Base-by-base conservation (phyloP, 2,797 vertebrate species). In the Spinus pinus region DNA sequence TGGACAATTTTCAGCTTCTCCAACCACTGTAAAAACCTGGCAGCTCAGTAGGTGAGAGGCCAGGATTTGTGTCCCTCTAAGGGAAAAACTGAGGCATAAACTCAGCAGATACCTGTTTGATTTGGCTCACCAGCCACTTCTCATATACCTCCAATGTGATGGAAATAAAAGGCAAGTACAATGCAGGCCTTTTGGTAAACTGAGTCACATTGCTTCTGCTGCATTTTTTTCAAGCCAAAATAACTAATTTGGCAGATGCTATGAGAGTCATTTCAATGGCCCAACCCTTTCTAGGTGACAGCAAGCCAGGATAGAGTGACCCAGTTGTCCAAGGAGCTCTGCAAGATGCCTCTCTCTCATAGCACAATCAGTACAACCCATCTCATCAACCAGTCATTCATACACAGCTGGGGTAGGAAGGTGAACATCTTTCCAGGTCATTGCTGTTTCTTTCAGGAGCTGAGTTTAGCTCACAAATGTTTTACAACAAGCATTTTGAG, bases 31-130 rank as follows among this genome's bases (percentile, higher is more conserved):
- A 39, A 86, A 88, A 83, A 50, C 39, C 60, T 83, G 92, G 51
- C 84, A 90, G 69, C 56, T 91, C 28, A 2, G 4, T 23, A 81
- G 78, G 15, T 28, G 61, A 92, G 81, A 86, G 77, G 49, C 19
- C 4, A 0, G 41, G 39, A 54, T 96, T 94, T 92, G 65, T 6
- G 3, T 61, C 35, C n/a, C 73, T 54, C 81, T n/a, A 14, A 83
- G 37, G 69, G 53, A 73, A 81, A 81, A 39, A 13, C 47, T 83
- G 84, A 92, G 70, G 65, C 20, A 57, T 16, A 66, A 83, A 58
- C n/a, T 87, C 61, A 73, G 65, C 84, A 81, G 86, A 73, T 83
- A 73, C 22, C 65, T 86, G n/a, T 90, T 94, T 88, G 64, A 28
- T 80, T 88, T 88, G 81, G 69, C 86, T 92, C 57, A 39, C 57